Evolutionary conservation across 2,797 vertebrate genomes (phyloP).

Genomic region (Cyprinella venusta): DNA sequence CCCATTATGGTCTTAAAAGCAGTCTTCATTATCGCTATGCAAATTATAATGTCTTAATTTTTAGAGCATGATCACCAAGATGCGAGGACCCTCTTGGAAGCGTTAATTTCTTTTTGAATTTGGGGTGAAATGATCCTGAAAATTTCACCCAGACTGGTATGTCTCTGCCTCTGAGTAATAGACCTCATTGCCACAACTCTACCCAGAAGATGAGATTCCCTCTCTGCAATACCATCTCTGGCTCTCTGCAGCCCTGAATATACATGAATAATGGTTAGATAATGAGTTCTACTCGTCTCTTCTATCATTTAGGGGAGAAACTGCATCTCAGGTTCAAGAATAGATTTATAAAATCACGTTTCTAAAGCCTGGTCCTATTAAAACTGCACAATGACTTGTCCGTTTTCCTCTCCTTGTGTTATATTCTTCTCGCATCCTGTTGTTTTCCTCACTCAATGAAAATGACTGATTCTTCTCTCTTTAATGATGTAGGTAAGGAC

Average conservation of each 20-base stretch:
- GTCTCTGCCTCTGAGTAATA: conserved; percentile 55
- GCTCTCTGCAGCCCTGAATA: conserved; percentile 10
- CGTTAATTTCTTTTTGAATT: not conserved
- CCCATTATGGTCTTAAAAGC: not conserved
- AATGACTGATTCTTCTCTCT: conserved; percentile 4
- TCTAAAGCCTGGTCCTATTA: not conserved
- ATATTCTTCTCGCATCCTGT: not conserved
- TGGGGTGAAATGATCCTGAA: conserved; percentile 14
- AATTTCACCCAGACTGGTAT: conserved; percentile 4
- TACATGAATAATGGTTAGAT: conserved; percentile 5
- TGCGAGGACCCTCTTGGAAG: too few relatives aligned
- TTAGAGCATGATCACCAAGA: too few relatives aligned
- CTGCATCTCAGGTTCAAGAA: conserved; percentile 9
- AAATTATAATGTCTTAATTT: not conserved
- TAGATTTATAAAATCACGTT: not conserved
- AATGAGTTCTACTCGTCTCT: conserved; percentile 5
- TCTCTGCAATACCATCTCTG: not conserved
- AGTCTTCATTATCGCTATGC: not conserved
- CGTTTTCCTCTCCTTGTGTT: not conserved
- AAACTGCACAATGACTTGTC: not conserved
- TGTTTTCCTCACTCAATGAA: conserved; percentile 27
- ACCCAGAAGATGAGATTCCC: conserved; percentile 33
- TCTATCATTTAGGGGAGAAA: not conserved
- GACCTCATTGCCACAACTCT: conserved; percentile 11
- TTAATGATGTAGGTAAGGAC: conserved; percentile 9